Evolutionary conservation across 2,888 invertebrate species (phyloP), one percentile per base, ranked within the genome.

Genomic region (Sinhomidia bicolor): DNA sequence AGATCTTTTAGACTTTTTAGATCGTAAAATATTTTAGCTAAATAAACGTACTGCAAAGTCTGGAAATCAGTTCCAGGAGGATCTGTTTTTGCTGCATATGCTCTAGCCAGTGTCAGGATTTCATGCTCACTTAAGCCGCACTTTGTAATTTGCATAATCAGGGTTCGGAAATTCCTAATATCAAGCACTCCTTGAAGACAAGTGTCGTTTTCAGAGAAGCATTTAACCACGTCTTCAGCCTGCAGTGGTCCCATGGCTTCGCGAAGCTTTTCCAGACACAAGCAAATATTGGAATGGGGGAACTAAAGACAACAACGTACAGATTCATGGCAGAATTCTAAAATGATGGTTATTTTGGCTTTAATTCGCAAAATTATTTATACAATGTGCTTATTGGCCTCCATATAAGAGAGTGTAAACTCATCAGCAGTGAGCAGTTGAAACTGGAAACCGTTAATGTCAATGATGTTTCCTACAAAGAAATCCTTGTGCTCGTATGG

Each of bases 391-490:
- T 95, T 94, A 93, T 97, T 95, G 7, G 96, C 93, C 93, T 98
- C 98, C 98, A 98, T 96, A 93, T 97, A 98, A 62, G 96, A 95
- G 78, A 98, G 94, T 0, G 97, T 97, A 93, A 97, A 98, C 93
- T 97, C 96, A 93, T 99, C 98, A 0, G 98, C 97, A 1, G 96
- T 96, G 0, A 95, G 94, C 41, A 99, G 94, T 74, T 96, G 94
- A 93, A 98, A 98, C 71, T 96, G 94, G 93, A 97, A 97, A 91
- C 96, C 95, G 93, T 96, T 96, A 20, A 98, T 95, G 57, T 96
- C 95, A 65, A 98, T 93, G 65, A 95, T 95, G 26, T 97, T 96
- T 1, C 98, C 98, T 26, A 98, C 95, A 94, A 96, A 97, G 94
- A 98, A 96, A 93, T 98, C 96, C 91, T 96, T 95, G 6, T 97